phyloP scores from a whole-genome alignment of 30 jellyfish, hydroid and myxozoan genomes.

The Aurelia sp. region DNA sequence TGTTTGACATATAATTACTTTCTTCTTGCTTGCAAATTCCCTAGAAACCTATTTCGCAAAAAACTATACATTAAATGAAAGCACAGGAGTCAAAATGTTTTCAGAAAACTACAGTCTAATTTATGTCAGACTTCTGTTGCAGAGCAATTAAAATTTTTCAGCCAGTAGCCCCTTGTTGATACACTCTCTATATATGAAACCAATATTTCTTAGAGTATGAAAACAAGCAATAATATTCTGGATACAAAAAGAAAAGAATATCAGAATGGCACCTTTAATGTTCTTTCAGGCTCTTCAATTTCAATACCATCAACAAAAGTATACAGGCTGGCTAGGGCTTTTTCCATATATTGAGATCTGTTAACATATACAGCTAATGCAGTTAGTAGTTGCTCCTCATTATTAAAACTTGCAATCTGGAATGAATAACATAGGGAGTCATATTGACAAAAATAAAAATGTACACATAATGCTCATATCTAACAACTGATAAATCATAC shows the following conservation, averaged over 20 bases:
- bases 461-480: not conserved
- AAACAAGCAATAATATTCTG: slow-evolving; percentile 1
- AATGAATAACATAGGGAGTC: not conserved
- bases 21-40: too few species aligned
- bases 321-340: slow-evolving; percentile 35
- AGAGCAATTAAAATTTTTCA: too few species aligned
- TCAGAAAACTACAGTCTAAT: too few species aligned
- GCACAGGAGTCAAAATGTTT: too few species aligned
- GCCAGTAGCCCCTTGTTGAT: too few species aligned
- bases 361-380: slow-evolving; percentile 37
- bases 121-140: too few species aligned
- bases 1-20: too few species aligned
- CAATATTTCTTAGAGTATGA: not conserved
- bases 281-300: not conserved
- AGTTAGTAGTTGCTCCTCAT: slow-evolving; percentile 63
- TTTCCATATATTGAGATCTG: slow-evolving; percentile 27
- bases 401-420: slow-evolving; percentile 72
- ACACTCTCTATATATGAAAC: not conserved
- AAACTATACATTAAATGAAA: too few species aligned
- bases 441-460: not conserved
- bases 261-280: slow-evolving; percentile 4
- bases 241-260: not conserved
- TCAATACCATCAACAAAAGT: not conserved
- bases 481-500: too few species aligned
- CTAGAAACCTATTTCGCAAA: too few species aligned